Evolutionary conservation across 2,888 invertebrate species (phyloP).

Genomic region (Abrostola triplasia): DNA sequence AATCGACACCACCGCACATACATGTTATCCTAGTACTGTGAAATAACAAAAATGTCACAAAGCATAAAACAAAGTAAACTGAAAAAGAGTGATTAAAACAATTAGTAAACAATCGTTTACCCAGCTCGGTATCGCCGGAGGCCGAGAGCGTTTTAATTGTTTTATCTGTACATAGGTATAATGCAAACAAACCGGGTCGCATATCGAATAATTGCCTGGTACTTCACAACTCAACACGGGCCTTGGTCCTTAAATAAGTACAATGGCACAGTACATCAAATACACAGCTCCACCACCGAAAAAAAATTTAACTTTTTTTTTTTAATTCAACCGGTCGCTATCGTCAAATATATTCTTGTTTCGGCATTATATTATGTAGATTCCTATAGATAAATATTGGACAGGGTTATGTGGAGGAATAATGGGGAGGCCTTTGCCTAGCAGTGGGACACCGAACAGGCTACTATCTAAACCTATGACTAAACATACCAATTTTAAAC

Average conservation of each 20-base stretch:
- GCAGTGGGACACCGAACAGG: no score
- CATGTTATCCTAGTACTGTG: slow-evolving; percentile 24
- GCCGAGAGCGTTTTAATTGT: slow-evolving; percentile 19
- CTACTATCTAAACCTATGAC: no score
- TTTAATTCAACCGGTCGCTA: no score
- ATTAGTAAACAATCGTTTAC: slow-evolving; percentile 21
- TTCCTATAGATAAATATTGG: no score
- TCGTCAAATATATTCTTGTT: no score
- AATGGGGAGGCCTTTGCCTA: no score
- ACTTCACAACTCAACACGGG: not conserved
- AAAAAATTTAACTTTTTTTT: no score
- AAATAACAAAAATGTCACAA: slow-evolving; percentile 8
- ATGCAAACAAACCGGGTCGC: slow-evolving; percentile 26
- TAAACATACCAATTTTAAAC: no score
- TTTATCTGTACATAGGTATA: slow-evolving; percentile 16
- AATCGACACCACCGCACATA: not conserved
- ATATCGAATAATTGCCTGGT: slow-evolving; percentile 9
- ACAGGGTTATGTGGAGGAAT: no score
- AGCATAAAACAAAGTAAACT: slow-evolving; percentile 13
- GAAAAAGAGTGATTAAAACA: slow-evolving; percentile 27
- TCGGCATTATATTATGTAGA: no score
- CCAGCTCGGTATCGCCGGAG: slow-evolving; percentile 6
- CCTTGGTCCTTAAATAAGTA: slow-evolving; percentile 2
- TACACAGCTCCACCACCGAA: no score
- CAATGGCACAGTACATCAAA: not conserved